phyloP scores from a whole-genome alignment of 2,888 invertebrate genomes.

The Megalurothrips usitatus region DNA sequence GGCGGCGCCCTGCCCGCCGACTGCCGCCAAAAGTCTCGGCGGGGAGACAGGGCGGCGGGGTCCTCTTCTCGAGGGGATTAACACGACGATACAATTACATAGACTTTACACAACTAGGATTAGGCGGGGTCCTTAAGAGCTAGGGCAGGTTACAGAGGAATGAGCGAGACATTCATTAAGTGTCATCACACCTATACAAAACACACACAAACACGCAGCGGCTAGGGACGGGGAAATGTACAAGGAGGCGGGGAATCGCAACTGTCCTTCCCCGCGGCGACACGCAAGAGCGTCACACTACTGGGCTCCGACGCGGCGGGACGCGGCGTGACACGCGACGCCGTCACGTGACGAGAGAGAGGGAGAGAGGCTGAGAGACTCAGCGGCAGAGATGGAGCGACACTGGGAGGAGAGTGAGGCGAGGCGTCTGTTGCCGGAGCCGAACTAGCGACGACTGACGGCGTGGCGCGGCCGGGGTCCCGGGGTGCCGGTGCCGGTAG shows the following conservation, averaged over 20 bases:
- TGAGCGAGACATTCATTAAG: too few relatives aligned
- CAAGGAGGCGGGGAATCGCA: not conserved
- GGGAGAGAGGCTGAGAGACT: not conserved
- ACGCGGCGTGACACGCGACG: not conserved
- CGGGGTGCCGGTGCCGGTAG: not conserved
- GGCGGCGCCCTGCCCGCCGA: not conserved
- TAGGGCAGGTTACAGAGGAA: not conserved
- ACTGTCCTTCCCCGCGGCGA: not conserved
- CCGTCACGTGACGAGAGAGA: too few relatives aligned
- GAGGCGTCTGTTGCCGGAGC: slow-evolving; percentile 6
- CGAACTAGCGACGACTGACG: slow-evolving; percentile 1
- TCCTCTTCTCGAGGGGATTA: not conserved
- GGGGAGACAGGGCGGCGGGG: slow-evolving; percentile 1
- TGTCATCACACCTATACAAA: too few relatives aligned
- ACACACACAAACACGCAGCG: not conserved
- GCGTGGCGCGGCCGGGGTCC: not conserved
- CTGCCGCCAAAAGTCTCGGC: not conserved
- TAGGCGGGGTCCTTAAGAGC: not conserved
- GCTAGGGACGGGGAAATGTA: not conserved
- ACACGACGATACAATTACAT: too few relatives aligned
- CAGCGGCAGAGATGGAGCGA: not conserved
- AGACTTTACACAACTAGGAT: not conserved
- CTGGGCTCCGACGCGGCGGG: not conserved
- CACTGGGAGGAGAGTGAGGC: not conserved
- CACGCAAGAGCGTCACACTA: not conserved